Conservation (phyloP, 2,888 invertebrate species). For the Listrodromus nycthemerus region DNA sequence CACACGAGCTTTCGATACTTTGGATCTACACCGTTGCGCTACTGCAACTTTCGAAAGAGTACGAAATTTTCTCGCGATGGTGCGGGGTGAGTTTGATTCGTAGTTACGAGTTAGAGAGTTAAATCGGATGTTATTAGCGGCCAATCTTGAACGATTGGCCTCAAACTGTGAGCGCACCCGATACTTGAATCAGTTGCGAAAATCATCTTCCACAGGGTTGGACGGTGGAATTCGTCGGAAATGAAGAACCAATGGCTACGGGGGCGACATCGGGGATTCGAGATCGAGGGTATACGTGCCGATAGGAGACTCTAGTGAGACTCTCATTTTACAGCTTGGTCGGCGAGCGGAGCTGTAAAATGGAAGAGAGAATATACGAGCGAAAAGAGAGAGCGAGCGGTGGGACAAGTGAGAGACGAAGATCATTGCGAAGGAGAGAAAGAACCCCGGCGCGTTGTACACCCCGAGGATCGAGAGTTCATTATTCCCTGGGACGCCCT, state of each 20-base stretch:
- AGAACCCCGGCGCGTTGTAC: slow-evolving; percentile 24
- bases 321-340: slow-evolving; percentile 1
- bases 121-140: no score
- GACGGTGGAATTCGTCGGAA: neutral
- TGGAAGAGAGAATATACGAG: slow-evolving; percentile 10
- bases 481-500: slow-evolving; percentile 77
- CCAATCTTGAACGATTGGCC: no score
- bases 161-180: no score
- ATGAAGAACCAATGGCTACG: neutral
- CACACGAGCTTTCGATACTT: no score
- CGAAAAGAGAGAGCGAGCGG: slow-evolving; percentile 34
- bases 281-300: neutral
- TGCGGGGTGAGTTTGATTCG: no score
- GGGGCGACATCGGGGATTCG: neutral
- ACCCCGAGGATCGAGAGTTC: slow-evolving; percentile 74
- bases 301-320: neutral
- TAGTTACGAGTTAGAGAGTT: no score
- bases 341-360: slow-evolving; percentile 31
- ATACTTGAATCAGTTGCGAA: neutral
- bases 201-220: neutral
- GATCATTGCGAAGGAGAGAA: slow-evolving; percentile 38
- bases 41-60: no score
- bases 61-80: no score
- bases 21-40: no score
- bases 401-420: slow-evolving; percentile 15